These are phyloP conservation scores for Sylvilagus bachmani DNA, from an alignment of 2,113 vertebrate species.

Conservation along the genomic window DNA sequence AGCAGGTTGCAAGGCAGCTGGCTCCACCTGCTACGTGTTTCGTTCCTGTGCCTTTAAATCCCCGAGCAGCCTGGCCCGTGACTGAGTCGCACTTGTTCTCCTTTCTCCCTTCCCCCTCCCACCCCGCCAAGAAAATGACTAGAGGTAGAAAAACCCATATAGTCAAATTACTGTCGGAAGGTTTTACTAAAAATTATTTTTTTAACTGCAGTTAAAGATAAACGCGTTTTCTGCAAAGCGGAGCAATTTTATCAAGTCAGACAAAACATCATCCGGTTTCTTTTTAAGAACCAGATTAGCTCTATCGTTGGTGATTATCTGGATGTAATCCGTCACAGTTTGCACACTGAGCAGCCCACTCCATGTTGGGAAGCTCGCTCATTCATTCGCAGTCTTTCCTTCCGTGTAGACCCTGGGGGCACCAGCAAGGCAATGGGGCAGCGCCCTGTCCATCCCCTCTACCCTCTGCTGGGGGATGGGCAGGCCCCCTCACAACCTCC, in stretches of 20 bases:
- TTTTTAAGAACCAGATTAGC: constrained; percentile 61
- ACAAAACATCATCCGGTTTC: constrained; percentile 66
- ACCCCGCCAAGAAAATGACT: constrained; percentile 64
- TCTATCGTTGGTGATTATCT: constrained; percentile 30
- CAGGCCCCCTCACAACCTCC: not conserved
- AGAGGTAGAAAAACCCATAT: constrained; percentile 62
- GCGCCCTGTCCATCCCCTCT: not conserved
- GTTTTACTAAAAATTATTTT: constrained; percentile 63
- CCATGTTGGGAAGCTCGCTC: not conserved
- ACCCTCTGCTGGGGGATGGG: not conserved
- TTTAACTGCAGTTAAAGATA: constrained; percentile 72
- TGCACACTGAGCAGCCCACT: not conserved
- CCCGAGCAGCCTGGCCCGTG: constrained; percentile 29
- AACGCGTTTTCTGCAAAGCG: constrained; percentile 66
- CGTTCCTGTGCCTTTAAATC: constrained; percentile 70
- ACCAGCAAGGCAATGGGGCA: not conserved
- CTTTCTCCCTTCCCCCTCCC: too few species aligned
- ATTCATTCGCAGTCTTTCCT: not conserved
- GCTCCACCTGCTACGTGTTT: not conserved
- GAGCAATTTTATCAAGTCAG: constrained; percentile 71
- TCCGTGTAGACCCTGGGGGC: not conserved
- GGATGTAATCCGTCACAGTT: not conserved
- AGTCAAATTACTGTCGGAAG: constrained; percentile 72
- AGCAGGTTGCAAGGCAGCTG: not conserved
- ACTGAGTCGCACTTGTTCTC: constrained; percentile 5